Percentiles rank a stretch among this genome's conserved stretches.
Evolutionary conservation across 2,113 vertebrate genomes (phyloP).

Genomic region (Ictalurus furcatus): DNA sequence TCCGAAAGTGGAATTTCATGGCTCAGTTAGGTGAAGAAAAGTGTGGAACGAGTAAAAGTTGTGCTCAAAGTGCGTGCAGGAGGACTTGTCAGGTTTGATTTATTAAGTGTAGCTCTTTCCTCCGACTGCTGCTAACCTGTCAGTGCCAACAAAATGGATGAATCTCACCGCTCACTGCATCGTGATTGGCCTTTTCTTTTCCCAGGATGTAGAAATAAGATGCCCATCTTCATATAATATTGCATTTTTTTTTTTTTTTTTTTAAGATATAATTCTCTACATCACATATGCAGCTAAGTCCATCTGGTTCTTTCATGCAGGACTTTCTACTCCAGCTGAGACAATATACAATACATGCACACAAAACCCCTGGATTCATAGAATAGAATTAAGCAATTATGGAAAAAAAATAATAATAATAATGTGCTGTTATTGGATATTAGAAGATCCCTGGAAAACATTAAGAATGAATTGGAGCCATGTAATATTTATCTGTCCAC

Average conservation of each 20-base stretch:
- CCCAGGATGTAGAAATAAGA: conserved; percentile 51
- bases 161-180: conserved; percentile 64
- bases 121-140: conserved; percentile 68
- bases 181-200: conserved; percentile 52
- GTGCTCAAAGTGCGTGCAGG: conserved; percentile 73
- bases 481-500: conserved; percentile 26
- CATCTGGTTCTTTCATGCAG: neutral
- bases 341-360: neutral
- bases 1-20: neutral
- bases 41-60: conserved; percentile 65
- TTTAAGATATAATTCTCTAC: conserved; percentile 38
- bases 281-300: neutral
- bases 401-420: too few relatives aligned
- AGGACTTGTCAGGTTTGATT: conserved; percentile 80
- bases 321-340: neutral
- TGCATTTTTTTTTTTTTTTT: conserved; percentile 51
- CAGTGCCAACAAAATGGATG: conserved; percentile 72
- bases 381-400: neutral
- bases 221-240: conserved; percentile 49
- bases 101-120: conserved; percentile 73
- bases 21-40: conserved; percentile 16
- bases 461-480: neutral
- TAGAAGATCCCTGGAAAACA: neutral
- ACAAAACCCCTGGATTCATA: neutral
- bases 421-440: neutral